Base-by-base conservation (phyloP, 2,113 vertebrate genomes). In the Plecturocebus donacophilus region DNA sequence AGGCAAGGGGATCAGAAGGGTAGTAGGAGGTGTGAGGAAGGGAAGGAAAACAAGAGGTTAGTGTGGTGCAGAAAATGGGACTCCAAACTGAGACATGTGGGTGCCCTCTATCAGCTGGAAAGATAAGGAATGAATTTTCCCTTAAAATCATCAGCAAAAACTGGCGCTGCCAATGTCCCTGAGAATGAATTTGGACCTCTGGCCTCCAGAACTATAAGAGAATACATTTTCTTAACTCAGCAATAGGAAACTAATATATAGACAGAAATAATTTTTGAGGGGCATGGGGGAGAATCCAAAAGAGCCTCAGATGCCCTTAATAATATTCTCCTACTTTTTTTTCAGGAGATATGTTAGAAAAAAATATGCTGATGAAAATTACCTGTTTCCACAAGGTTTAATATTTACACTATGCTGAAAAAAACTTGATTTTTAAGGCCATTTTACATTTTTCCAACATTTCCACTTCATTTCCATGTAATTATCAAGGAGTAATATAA, bases 101-200 rank as follows among this genome's bases (percentile, higher is more conserved):
- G 13, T 16, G 19, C 23, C 5, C 3, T 56, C 32, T 23, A 30
- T 42, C 45, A 49, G 1, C 1, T 21, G 6, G 73, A 38, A 47
- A 56, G 6, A 9, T 27, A 42, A 45, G 9, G 1, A 42, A 27
- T 8, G 8, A 7, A 77, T 81, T 81, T 20, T 86, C 8, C 11
- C 32, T 17, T 12, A 2, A 23, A 66, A 6, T 47, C 25, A 87
- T 11, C 12, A 61, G 40, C 64, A 1, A 7, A 1, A 83, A 61
- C 2, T 23, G 6, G 5, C 30, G 6, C 3, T 70, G 8, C 1
- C n/a, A 81, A 4, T 16, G 3, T 1, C 4, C 12, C 75, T 16
- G 54, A 89, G 25, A 45, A 1, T 47, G 16, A 92, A 11, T 79
- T 89, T 56, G 40, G 21, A 35, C 2, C 94, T 92, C 23, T 75